Base-by-base conservation (phyloP, 2,113 vertebrate genomes). In the Crotalus tigris region DNA sequence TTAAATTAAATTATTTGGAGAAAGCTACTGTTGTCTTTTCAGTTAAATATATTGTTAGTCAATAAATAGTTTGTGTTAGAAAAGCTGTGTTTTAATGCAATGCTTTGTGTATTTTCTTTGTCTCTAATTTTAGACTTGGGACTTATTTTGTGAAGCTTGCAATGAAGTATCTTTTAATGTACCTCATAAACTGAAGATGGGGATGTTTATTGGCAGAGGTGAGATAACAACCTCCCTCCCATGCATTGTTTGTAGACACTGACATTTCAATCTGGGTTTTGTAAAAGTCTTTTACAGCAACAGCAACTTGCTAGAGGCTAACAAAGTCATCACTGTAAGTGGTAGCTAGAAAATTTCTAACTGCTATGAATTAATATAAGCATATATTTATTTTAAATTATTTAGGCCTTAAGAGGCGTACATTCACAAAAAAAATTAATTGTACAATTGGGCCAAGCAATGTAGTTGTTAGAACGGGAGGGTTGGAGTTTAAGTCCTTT, bases 171-270 rank as follows among this genome's bases (percentile, higher is more conserved):
- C 94, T 94, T 97, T 98, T 94, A 97, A 55, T 26, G 97, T 97
- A 94, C 98, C 98, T 94, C 95, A 96, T 93, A 94, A 96, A 51
- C 95, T 98, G 92, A 94, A 96, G 81, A 97, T 97, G 58, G 96
- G 95, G 87, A 94, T 92, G 0, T 95, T 97, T 95, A 92, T 98
- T 95, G 97, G 97, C 94, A 97, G 96, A 98, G 98, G 98, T 98
- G 96, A 98, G 97, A 96, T 96, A 95, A 26, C 5, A 8, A 85
- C 92, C 94, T 21, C 93, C 93, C 19, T 64, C 1, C 21, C 7
- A 17, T 81, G 39, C 21, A 29, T 81, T 53, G 2, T 39, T 53
- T 12, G n/a, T 15, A 58, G 54, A 59, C 19, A 54, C 10, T 33
- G 26, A 21, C 39, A 46, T 86, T 26, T 53, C 8, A 86, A 46